Evolutionary conservation across 2,888 invertebrate species (phyloP).

Genomic region (Julus scandinavius): DNA sequence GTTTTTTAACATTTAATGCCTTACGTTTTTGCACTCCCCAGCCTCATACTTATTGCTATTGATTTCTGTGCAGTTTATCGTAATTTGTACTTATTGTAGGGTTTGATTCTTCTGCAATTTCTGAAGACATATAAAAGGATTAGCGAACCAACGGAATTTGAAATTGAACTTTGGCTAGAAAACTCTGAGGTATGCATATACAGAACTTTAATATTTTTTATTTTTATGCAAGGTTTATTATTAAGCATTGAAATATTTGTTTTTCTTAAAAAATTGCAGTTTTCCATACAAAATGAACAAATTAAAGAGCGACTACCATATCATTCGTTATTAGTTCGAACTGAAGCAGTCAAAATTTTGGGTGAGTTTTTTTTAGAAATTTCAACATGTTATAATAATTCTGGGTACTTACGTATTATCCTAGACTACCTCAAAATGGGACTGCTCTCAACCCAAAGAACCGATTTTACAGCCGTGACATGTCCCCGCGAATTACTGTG

Average conservation of each 20-base stretch:
- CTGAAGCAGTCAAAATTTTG: background rate
- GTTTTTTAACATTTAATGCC: background rate
- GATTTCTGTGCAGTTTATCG: background rate
- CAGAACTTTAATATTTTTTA: background rate
- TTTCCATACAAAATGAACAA: slow-evolving; percentile 25
- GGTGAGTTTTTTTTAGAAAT: background rate
- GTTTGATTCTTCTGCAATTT: slow-evolving; percentile 16
- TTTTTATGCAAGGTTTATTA: background rate
- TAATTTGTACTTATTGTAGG: background rate
- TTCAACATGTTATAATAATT: background rate
- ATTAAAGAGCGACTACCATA: slow-evolving; percentile 28
- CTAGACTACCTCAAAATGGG: too few relatives aligned
- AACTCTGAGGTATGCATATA: background rate
- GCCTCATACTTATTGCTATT: background rate
- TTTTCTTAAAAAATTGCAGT: background rate
- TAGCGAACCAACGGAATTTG: slow-evolving; percentile 43
- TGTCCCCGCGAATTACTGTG: too few relatives aligned
- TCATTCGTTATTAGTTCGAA: slow-evolving; percentile 30
- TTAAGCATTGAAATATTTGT: background rate
- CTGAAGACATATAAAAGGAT: slow-evolving; percentile 23
- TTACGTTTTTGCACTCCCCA: too few relatives aligned
- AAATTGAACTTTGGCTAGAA: slow-evolving; percentile 34
- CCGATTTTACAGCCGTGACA: too few relatives aligned
- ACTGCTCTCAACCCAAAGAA: too few relatives aligned
- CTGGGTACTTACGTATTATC: too few relatives aligned